Base-by-base conservation (phyloP, 2,888 invertebrate genomes). In the Candidula unifasciata region DNA sequence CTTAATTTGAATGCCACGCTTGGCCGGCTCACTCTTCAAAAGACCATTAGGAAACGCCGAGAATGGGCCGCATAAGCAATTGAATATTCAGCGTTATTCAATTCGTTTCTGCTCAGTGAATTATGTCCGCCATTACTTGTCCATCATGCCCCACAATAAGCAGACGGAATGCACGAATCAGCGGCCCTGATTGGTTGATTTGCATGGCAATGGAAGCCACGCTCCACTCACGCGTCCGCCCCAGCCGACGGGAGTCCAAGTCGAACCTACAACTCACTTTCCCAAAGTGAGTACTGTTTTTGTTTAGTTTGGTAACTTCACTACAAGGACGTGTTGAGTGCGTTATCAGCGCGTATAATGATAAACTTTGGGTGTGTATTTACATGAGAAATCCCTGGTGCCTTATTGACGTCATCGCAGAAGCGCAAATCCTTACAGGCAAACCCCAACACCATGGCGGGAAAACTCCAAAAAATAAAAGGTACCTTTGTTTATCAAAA, bases 21-120 rank as follows among this genome's bases (percentile, higher is more conserved):
- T 64, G 73, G 64, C 27, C 71, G 84, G 76, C 37, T 44, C 82
- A 33, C 86, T 82, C 86, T 84, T 86, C 80, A 86, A 84, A 84
- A 77, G 82, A 60, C 86, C 84, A 82, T 86, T 84, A 82, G 82
- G 64, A 76, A 37, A 10, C 37, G 78, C 13, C 76, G 84, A 86
- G 84, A 86, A 86, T 86, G 60, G 79, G 79, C 71, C 74, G 73
- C 76, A 78, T 78, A 83, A 82, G 86, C 84, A 79, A 82, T 84
- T 82, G 86, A 84, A 86, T 84, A 86, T 84, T 86, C 84, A 76
- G 82, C 84, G 84, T 84, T 82, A 84, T 86, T 84, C 80, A 84
- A 86, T 84, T 86, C 82, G 84, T 86, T 86, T 84, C 54, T 68
- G 77, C 76, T 76, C 76, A 82, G 52, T 77, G 82, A 33, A 76